Evolutionary conservation across 2,888 invertebrate genomes (phyloP).

Genomic region (Patella ulyssiponensis): DNA sequence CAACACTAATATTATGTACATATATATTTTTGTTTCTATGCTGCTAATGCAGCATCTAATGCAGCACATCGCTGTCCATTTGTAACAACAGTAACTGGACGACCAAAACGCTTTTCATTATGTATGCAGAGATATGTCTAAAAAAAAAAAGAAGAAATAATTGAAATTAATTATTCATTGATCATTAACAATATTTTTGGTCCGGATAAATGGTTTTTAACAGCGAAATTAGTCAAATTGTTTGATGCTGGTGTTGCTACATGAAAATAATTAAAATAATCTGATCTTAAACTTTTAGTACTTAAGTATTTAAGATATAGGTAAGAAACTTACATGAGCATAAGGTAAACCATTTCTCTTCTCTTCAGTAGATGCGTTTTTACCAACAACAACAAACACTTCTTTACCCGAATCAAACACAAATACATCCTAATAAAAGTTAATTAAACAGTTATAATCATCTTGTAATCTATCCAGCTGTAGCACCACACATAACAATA

Average conservation of each 20-base stretch:
- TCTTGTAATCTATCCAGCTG: no score
- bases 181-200: no score
- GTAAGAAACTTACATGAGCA: slow-evolving; percentile 60
- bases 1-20: no score
- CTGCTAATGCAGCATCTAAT: slow-evolving; percentile 44
- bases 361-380: slow-evolving; percentile 54
- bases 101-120: slow-evolving; percentile 27
- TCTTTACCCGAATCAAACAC: slow-evolving; percentile 53
- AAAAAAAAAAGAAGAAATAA: slow-evolving; percentile 14
- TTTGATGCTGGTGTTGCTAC: no score
- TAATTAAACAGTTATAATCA: neutral
- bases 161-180: neutral
- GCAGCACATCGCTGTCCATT: slow-evolving; percentile 41
- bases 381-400: slow-evolving; percentile 63
- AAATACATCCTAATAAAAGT: slow-evolving; percentile 60
- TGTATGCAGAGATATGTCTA: slow-evolving; percentile 36
- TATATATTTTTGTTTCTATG: slow-evolving; percentile 16
- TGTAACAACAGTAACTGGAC: slow-evolving; percentile 42
- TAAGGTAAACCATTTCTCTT: slow-evolving; percentile 57
- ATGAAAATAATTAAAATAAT: no score
- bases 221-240: no score
- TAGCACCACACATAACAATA: no score
- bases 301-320: no score
- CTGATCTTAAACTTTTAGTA: no score
- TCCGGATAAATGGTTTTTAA: no score